A percentile compares a stretch with the other conserved stretches of the same genome.
Conservation (phyloP, 2,797 vertebrate genomes). For the Prionace glauca region DNA sequence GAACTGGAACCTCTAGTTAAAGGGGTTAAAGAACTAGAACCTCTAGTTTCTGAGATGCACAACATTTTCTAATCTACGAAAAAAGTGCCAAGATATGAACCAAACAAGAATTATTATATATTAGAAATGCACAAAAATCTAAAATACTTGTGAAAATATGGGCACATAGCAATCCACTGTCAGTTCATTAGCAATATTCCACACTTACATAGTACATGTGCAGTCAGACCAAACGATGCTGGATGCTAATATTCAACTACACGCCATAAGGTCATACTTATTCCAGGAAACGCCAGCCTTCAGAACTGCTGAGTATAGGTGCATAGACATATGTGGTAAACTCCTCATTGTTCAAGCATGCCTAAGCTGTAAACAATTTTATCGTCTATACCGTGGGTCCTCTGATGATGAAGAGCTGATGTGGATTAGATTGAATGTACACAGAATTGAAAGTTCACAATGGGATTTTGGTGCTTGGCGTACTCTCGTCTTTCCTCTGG, state of each 20-base stretch:
- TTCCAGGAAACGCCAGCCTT: neutral
- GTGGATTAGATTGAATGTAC: too few species aligned
- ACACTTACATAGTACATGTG: neutral
- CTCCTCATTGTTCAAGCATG: too few species aligned
- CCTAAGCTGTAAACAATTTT: too few species aligned
- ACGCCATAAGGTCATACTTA: neutral
- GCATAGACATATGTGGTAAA: neutral
- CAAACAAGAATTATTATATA: neutral
- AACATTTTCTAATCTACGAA: neutral
- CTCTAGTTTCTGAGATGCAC: neutral
- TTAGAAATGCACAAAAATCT: neutral
- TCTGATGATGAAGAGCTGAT: too few species aligned
- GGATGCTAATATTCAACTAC: neutral
- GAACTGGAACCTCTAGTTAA: too few species aligned
- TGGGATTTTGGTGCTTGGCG: too few species aligned
- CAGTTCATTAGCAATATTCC: neutral
- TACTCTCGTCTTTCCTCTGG: too few species aligned
- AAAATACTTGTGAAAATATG: neutral
- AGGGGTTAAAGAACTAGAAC: neutral
- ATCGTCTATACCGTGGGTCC: too few species aligned
- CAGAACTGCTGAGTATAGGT: neutral
- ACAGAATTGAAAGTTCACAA: too few species aligned
- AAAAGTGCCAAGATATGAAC: neutral
- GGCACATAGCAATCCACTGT: neutral
- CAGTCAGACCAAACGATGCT: neutral